Conservation (phyloP, 37 sponge, comb jelly and placozoan genomes). For the Ephydatia muelleri region DNA sequence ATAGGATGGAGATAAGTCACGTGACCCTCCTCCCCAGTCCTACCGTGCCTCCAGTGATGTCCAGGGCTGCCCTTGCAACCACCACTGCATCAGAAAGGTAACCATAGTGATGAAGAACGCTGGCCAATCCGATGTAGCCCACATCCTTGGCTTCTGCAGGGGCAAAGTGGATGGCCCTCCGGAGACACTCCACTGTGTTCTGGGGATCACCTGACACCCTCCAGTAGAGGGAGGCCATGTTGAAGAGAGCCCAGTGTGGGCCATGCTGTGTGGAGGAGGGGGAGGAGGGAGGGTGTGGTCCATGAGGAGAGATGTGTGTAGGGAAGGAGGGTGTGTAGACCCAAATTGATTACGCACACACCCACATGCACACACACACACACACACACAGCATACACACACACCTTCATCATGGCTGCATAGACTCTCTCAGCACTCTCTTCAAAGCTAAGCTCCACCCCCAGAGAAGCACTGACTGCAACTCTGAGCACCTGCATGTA, state of each 20-base stretch:
- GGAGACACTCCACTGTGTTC: slow-evolving; percentile 79
- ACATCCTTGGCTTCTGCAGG: slow-evolving; percentile 58
- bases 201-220: slow-evolving; percentile 62
- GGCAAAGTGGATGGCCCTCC: slow-evolving; percentile 68
- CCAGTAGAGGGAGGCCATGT: slow-evolving; percentile 84
- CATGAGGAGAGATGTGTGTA: background rate
- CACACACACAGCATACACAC: slow-evolving; percentile 16
- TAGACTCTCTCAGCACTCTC: slow-evolving; percentile 43
- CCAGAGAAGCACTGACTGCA: slow-evolving; percentile 1
- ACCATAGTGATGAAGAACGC: slow-evolving; percentile 58
- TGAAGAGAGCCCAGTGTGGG: slow-evolving; percentile 78
- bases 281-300: background rate
- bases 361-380: background rate
- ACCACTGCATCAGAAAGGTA: slow-evolving; percentile 75
- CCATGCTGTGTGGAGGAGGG: slow-evolving; percentile 34
- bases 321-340: background rate
- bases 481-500: slow-evolving; percentile 19
- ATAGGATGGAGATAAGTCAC: background rate
- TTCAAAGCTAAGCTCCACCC: slow-evolving; percentile 23
- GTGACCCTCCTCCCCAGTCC: slow-evolving; percentile 14
- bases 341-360: no score
- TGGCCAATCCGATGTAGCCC: slow-evolving; percentile 74
- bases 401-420: slow-evolving; percentile 56
- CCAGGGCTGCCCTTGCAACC: slow-evolving; percentile 73
- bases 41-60: slow-evolving; percentile 51